phyloP scores from a whole-genome alignment of 1,140 invertebrate genomes.

The Drosophila gunungcola region DNA sequence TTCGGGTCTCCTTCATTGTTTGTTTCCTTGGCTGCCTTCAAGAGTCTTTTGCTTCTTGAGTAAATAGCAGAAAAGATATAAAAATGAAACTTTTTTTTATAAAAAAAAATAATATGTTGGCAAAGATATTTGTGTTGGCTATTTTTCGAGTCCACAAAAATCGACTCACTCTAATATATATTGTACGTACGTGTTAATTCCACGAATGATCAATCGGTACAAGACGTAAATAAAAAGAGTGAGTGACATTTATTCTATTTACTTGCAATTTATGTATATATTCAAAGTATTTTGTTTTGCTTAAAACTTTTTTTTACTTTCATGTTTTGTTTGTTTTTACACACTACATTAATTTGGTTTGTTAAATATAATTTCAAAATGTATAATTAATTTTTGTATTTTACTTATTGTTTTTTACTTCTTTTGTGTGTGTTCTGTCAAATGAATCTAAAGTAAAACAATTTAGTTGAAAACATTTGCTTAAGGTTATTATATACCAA shows the following conservation, averaged over 20 bases:
- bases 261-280: slow-evolving; percentile 82
- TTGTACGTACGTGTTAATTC: slow-evolving; percentile 2
- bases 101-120: too few relatives aligned
- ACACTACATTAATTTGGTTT: slow-evolving; percentile 73
- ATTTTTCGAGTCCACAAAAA: too few relatives aligned
- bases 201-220: slow-evolving; percentile 31
- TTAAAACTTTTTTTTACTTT: slow-evolving; percentile 54
- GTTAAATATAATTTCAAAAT: slow-evolving; percentile 76
- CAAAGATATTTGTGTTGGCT: too few relatives aligned
- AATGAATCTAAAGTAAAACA: slow-evolving; percentile 52
- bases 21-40: too few relatives aligned
- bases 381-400: slow-evolving; percentile 60
- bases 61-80: too few relatives aligned
- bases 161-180: too few relatives aligned
- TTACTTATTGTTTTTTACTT: slow-evolving; percentile 52
- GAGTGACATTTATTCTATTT: slow-evolving; percentile 82
- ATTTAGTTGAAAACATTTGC: slow-evolving; percentile 23
- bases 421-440: slow-evolving; percentile 22
- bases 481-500: slow-evolving; percentile 28
- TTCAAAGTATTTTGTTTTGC: slow-evolving; percentile 72
- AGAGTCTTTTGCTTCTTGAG: too few relatives aligned
- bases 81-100: too few relatives aligned
- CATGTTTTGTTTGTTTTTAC: slow-evolving; percentile 68
- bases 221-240: slow-evolving; percentile 74
- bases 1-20: too few relatives aligned